Percentiles rank a stretch among this genome's conserved stretches.
Conservation (phyloP, 2,113 vertebrate species). For the Oncorhynchus clarkii region DNA sequence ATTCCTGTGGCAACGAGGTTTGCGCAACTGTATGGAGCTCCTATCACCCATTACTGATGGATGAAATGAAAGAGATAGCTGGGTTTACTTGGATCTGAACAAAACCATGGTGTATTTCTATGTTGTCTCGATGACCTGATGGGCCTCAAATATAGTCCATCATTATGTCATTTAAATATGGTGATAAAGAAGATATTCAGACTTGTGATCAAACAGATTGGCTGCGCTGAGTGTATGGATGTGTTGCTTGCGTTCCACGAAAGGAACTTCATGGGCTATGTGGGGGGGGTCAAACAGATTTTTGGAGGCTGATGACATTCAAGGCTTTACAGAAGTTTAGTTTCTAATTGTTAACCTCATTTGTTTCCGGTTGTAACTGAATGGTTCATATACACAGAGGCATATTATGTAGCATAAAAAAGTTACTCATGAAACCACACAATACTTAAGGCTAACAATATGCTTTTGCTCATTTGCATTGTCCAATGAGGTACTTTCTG, state of each 20-base stretch:
- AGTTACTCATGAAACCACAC: too few species aligned
- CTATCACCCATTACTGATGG: not conserved
- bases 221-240: not conserved
- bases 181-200: constrained; percentile 15
- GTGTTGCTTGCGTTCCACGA: not conserved
- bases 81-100: not conserved
- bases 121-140: constrained; percentile 11
- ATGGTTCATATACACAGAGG: too few species aligned
- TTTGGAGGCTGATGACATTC: not conserved
- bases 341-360: too few species aligned
- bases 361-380: too few species aligned
- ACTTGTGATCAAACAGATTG: not conserved
- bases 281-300: not conserved
- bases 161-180: not conserved
- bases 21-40: not conserved
- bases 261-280: not conserved
- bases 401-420: too few species aligned
- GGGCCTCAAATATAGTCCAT: not conserved
- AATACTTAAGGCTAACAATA: too few species aligned
- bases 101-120: not conserved
- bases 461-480: not conserved
- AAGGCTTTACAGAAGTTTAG: too few species aligned
- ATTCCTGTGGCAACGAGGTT: constrained; percentile 1
- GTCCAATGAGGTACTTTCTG: not conserved
- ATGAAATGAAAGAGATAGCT: not conserved